These are phyloP conservation scores for Sinonovacula constricta DNA, from an alignment of 1,140 invertebrate species.

Conservation along the genomic window DNA sequence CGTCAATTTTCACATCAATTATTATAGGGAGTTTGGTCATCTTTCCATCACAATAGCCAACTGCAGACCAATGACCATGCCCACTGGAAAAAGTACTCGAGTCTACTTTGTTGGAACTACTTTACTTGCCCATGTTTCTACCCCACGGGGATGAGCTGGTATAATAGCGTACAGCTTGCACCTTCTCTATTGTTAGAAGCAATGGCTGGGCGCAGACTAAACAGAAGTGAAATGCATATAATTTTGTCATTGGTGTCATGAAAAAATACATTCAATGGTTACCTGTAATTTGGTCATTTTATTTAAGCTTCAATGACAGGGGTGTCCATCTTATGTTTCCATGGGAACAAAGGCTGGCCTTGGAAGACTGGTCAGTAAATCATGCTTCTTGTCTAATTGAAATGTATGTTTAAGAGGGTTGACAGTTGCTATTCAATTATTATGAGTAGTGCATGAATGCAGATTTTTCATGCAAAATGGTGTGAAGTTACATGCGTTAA, in stretches of 20 bases:
- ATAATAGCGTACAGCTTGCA: slow-evolving; percentile 36
- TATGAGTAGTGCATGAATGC: slow-evolving; percentile 25
- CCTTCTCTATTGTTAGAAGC: slow-evolving; percentile 28
- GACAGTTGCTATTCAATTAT: slow-evolving; percentile 17
- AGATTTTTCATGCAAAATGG: slow-evolving; percentile 18
- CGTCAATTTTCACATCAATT: slow-evolving; percentile 28
- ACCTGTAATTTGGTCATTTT: slow-evolving; percentile 55
- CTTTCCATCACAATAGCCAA: neutral
- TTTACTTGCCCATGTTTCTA: neutral
- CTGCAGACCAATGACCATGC: neutral
- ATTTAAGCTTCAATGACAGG: slow-evolving; percentile 41
- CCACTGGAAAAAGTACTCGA: neutral
- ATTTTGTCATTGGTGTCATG: slow-evolving; percentile 45
- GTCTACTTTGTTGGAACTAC: neutral
- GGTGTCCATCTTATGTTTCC: slow-evolving; percentile 20
- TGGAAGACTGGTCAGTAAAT: slow-evolving; percentile 21
- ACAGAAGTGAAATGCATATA: slow-evolving; percentile 16
- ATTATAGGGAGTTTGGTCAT: slow-evolving; percentile 16
- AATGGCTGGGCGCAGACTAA: slow-evolving; percentile 5
- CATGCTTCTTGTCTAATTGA: slow-evolving; percentile 44
- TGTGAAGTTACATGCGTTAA: slow-evolving; percentile 52
- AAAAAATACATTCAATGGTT: slow-evolving; percentile 13
- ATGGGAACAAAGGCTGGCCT: slow-evolving; percentile 3
- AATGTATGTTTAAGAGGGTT: slow-evolving; percentile 41
- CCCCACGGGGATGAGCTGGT: slow-evolving; percentile 3